Percentiles rank a stretch among this genome's conserved stretches.
Evolutionary conservation across 30 jellyfish, hydroid and myxozoan genomes (phyloP).

Genomic region (Chrysaora quinquecirrha): DNA sequence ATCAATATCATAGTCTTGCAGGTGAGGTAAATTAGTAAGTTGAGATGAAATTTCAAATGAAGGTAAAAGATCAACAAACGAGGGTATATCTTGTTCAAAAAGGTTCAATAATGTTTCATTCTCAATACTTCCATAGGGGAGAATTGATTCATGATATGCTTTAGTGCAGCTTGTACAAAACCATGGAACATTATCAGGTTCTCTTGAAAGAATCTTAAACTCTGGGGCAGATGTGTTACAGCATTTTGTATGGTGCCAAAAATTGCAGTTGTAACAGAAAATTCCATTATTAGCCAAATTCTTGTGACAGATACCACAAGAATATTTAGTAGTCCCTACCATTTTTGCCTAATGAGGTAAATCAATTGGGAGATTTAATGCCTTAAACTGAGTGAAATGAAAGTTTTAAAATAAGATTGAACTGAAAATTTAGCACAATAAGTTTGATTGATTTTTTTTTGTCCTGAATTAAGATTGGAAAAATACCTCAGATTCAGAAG

Average conservation of each 20-base stretch:
- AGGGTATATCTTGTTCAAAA: not conserved
- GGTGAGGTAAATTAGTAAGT: too few relatives aligned
- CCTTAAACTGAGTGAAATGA: too few relatives aligned
- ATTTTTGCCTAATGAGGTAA: not conserved
- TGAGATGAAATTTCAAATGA: not conserved
- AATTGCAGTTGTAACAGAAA: slow-evolving; percentile 9
- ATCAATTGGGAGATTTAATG: too few relatives aligned
- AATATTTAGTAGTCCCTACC: not conserved
- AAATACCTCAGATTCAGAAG: not conserved
- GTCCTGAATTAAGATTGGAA: not conserved
- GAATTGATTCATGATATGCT: not conserved
- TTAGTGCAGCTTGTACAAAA: not conserved
- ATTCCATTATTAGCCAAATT: slow-evolving; percentile 4
- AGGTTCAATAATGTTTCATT: not conserved
- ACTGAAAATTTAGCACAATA: too few relatives aligned
- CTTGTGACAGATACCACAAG: slow-evolving; percentile 29
- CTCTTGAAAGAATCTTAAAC: slow-evolving; percentile 5
- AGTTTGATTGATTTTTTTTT: too few relatives aligned
- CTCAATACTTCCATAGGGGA: too few relatives aligned
- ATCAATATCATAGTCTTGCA: too few relatives aligned
- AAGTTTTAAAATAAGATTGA: too few relatives aligned
- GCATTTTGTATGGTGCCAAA: slow-evolving; percentile 30
- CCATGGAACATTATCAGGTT: not conserved
- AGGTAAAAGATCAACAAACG: too few relatives aligned
- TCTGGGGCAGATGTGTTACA: slow-evolving; percentile 3